Evolutionary conservation across 2,888 invertebrate species (phyloP).

Genomic region (Cybosia mesomella): DNA sequence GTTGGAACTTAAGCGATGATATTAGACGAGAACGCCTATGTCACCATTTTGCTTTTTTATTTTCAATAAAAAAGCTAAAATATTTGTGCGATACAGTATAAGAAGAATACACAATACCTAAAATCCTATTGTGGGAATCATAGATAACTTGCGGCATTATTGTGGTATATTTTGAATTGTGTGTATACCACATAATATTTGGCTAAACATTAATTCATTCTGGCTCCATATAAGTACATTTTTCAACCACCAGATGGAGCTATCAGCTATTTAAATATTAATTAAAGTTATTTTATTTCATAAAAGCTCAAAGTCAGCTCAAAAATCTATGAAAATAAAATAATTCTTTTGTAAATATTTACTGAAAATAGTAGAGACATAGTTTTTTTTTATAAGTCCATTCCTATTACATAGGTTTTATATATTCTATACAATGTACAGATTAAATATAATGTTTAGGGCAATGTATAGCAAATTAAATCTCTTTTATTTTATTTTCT

Average conservation of each 20-base stretch:
- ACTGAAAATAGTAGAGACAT: slow-evolving; percentile 58
- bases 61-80: not conserved
- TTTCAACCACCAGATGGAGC: slow-evolving; percentile 54
- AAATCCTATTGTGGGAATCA: not conserved
- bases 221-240: slow-evolving; percentile 69
- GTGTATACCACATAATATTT: slow-evolving; percentile 1
- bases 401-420: slow-evolving; percentile 76
- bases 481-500: slow-evolving; percentile 21
- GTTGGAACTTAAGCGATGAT: no score
- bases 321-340: slow-evolving; percentile 62
- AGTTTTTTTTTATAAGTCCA: slow-evolving; percentile 65
- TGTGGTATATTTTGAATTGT: not conserved
- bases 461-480: slow-evolving; percentile 43
- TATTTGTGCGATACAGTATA: slow-evolving; percentile 7
- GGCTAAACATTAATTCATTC: not conserved
- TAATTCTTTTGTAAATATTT: slow-evolving; percentile 72
- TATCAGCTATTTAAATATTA: slow-evolving; percentile 51
- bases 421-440: slow-evolving; percentile 59
- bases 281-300: slow-evolving; percentile 70
- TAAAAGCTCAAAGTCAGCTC: slow-evolving; percentile 86
- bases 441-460: slow-evolving; percentile 34
- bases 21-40: no score
- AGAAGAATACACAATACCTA: not conserved
- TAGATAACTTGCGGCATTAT: not conserved
- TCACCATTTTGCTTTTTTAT: not conserved